A percentile compares a stretch with the other conserved stretches of the same genome.
Conservation (phyloP, 1,140 invertebrate genomes). For the Stegodyphus mimosarum region DNA sequence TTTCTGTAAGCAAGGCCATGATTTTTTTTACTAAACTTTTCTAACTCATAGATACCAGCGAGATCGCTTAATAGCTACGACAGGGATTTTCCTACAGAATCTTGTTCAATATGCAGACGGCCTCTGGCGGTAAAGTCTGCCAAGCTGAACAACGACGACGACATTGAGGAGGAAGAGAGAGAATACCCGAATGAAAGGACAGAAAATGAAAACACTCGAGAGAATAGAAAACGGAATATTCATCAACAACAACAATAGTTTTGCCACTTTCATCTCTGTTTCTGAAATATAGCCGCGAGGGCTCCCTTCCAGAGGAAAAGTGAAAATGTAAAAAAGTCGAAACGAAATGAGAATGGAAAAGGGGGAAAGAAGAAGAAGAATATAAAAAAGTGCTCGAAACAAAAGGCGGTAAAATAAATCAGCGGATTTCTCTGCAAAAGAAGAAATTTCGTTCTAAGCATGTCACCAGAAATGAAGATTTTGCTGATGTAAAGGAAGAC, state of each 20-base stretch:
- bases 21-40: too few species aligned
- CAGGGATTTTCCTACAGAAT: neutral
- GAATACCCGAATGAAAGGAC: neutral
- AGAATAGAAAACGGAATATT: conserved; percentile 58
- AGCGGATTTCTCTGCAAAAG: conserved; percentile 5
- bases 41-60: too few species aligned
- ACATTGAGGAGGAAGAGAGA: neutral
- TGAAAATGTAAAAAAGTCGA: neutral
- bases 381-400: conserved; percentile 14
- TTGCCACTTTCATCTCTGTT: conserved; percentile 21
- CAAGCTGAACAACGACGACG: neutral
- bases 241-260: conserved; percentile 57
- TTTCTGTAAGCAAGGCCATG: too few species aligned
- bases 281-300: conserved; percentile 3
- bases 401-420: conserved; percentile 50
- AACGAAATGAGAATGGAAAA: conserved; percentile 4
- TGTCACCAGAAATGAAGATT: neutral
- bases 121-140: neutral
- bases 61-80: too few species aligned
- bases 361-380: conserved; percentile 1
- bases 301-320: neutral
- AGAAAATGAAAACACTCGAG: conserved; percentile 36
- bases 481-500: too few species aligned
- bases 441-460: neutral
- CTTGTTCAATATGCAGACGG: neutral